Evolutionary conservation across 2,113 vertebrate species (phyloP), one percentile per base, ranked within the genome.

Genomic region (Aphelocoma coerulescens): DNA sequence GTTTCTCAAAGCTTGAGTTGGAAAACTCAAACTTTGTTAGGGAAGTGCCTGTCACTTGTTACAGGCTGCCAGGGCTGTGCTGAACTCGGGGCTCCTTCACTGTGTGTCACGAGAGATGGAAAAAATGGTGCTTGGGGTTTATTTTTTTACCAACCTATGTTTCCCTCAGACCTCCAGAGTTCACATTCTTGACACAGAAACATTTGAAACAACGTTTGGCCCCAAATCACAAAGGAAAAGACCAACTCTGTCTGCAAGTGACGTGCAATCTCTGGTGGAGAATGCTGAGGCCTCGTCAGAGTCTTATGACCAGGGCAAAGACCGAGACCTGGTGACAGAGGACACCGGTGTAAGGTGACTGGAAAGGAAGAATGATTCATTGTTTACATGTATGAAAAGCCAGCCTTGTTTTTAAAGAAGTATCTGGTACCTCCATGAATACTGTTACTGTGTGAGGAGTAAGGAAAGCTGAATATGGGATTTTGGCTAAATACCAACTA

Each of bases 111-210:
- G 2, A 69, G 69, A 69, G 76, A 48, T 41, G 35, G 78, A 35
- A 39, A 65, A 66, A 72, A 6, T 2, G 11, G 22, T 16, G 35
- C 33, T 51, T 54, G 41, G 33, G 10, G 3, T 15, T 33, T 5
- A 3, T 21, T 30, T 49, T 33, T 89, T 80, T 19, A 75, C 30
- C 66, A 30, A 22, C 46, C 46, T 96, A 17, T 91, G 39, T 74
- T 90, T 65, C 85, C 49, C 44, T 73, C 97, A 99, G 99, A 99
- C 99, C 62, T 97, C 99, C 61, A 99, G 99, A 96, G 99, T 99
- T 79, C 99, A 99, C 93, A 99, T 99, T 98, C 98, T 99, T 83
- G 99, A 99, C 97, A 99, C 99, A 0, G 99, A 99, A 96, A 99
- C 98, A 1, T 99, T 99, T 89, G 99, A 99, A 97, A 99, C 98